Conservation (phyloP, 2,888 invertebrate species). For the Fragum whitleyi region DNA sequence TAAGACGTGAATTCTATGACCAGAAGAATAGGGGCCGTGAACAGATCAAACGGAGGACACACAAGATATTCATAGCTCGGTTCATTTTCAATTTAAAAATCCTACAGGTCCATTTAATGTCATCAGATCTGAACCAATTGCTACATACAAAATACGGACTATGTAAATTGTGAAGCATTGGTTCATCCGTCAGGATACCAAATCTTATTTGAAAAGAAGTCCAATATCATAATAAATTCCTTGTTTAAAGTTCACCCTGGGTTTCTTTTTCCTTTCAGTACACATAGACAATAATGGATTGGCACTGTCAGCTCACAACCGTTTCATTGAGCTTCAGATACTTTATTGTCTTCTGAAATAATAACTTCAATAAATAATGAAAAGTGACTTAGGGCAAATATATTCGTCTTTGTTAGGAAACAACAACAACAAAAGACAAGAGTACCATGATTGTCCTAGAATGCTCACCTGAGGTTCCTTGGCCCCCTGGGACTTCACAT, state of each 20-base stretch:
- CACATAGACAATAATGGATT: too few relatives aligned
- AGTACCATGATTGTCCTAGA: too few relatives aligned
- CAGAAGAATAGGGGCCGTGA: constrained; percentile 4
- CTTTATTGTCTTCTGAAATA: too few relatives aligned
- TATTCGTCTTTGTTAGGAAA: too few relatives aligned
- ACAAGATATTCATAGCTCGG: neutral
- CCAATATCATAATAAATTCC: neutral
- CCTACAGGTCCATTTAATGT: neutral
- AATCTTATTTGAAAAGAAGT: neutral
- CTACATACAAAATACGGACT: neutral
- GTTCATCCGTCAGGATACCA: neutral
- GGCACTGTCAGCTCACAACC: too few relatives aligned
- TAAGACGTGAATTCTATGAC: neutral
- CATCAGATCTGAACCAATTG: neutral
- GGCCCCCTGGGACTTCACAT: too few relatives aligned
- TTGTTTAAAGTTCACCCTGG: neutral
- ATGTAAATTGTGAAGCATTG: neutral
- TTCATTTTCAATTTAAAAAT: neutral
- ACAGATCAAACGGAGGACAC: neutral
- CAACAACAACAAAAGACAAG: too few relatives aligned
- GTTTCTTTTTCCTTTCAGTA: constrained; percentile 9
- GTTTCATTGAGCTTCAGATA: too few relatives aligned
- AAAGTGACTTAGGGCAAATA: too few relatives aligned
- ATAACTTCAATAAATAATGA: too few relatives aligned
- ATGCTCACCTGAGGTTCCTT: too few relatives aligned